Percentiles rank a stretch among this genome's conserved stretches.
phyloP scores from a whole-genome alignment of 2,888 invertebrate species.

The Lissonota sp. region DNA sequence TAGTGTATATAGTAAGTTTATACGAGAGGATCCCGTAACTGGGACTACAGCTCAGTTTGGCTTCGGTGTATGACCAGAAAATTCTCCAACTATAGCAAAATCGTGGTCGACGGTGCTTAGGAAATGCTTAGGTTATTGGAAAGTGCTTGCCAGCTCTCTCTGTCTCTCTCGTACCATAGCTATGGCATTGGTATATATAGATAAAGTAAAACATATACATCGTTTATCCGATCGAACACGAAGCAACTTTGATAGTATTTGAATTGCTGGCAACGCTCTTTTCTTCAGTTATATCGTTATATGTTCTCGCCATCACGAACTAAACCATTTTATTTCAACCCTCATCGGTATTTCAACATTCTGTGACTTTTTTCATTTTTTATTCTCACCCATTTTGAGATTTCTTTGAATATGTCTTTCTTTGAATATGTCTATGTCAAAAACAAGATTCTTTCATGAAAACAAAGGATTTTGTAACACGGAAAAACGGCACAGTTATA shows the following conservation, averaged over 20 bases:
- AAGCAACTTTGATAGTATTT: not conserved
- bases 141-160: conserved; percentile 22
- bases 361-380: too few species aligned
- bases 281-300: too few species aligned
- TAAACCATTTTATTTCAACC: too few species aligned
- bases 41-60: conserved; percentile 3
- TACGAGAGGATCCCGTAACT: conserved; percentile 22
- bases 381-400: too few species aligned
- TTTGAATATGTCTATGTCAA: not conserved
- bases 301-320: too few species aligned
- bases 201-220: not conserved
- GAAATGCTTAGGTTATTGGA: conserved; percentile 39
- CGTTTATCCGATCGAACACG: not conserved
- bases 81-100: conserved; percentile 18
- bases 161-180: not conserved
- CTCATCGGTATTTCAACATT: too few species aligned
- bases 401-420: not conserved
- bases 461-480: not conserved
- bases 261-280: conserved; percentile 1
- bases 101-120: conserved; percentile 26
- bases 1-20: not conserved
- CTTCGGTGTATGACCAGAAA: conserved; percentile 23
- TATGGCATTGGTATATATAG: not conserved
- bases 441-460: not conserved
- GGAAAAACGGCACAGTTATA: not conserved